Conservation (phyloP, 2,113 vertebrate species). For the Callionymus lyra region DNA sequence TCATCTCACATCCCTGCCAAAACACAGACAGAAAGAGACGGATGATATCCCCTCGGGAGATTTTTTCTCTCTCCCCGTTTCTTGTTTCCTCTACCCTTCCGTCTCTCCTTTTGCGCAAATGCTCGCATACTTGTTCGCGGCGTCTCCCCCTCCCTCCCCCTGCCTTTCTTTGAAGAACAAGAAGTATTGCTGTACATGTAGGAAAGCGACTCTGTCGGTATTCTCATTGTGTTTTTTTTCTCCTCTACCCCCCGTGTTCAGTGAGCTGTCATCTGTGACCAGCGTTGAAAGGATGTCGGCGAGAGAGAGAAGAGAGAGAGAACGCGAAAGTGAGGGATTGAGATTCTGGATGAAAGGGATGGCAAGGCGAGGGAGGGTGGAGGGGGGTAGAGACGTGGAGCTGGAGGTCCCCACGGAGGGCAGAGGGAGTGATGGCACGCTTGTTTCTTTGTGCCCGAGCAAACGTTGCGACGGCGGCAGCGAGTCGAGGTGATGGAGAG, state of each 20-base stretch:
- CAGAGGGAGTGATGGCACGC: slow-evolving; percentile 43
- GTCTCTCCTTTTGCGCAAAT: slow-evolving; percentile 17
- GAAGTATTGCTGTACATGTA: slow-evolving; percentile 42
- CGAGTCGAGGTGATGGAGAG: slow-evolving; percentile 41
- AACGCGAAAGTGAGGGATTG: slow-evolving; percentile 1
- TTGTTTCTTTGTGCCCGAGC: slow-evolving; percentile 52
- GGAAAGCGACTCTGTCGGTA: slow-evolving; percentile 40
- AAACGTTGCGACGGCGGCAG: slow-evolving; percentile 38
- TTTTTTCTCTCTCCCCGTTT: slow-evolving; percentile 30
- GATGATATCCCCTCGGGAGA: slow-evolving; percentile 14
- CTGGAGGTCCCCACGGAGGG: slow-evolving; percentile 42
- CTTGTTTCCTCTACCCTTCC: slow-evolving; percentile 33
- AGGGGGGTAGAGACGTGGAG: slow-evolving; percentile 21
- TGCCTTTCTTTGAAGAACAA: slow-evolving; percentile 41
- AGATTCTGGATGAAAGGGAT: slow-evolving; percentile 21
- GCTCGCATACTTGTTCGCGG: slow-evolving; percentile 18
- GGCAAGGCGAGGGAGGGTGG: no score
- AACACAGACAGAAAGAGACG: slow-evolving; percentile 21
- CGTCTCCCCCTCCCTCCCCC: slow-evolving; percentile 9
- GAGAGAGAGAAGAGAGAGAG: slow-evolving; percentile 15
- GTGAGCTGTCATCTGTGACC: slow-evolving; percentile 56
- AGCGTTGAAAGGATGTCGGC: slow-evolving; percentile 49
- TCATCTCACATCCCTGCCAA: slow-evolving; percentile 29
- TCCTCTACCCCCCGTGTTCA: slow-evolving; percentile 17
- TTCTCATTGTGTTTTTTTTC: slow-evolving; percentile 26